phyloP scores from a whole-genome alignment of 2,797 vertebrate species.

The Leucoraja ocellata region DNA sequence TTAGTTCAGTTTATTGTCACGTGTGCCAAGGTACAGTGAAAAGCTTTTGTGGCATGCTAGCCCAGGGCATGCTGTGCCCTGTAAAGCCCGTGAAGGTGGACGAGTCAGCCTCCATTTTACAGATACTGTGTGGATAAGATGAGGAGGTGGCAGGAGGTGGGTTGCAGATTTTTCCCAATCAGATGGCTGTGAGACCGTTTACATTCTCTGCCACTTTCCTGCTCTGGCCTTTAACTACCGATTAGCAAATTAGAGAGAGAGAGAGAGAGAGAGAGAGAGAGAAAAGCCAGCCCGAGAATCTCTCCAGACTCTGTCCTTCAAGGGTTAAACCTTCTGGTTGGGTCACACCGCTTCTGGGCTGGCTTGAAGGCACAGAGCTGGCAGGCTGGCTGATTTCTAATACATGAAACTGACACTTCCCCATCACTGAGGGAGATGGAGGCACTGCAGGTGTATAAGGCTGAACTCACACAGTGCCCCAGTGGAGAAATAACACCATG shows the following conservation, averaged over 20 bases:
- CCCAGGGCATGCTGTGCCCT: too few species aligned
- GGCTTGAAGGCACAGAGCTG: slow-evolving; percentile 5
- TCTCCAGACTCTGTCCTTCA: neutral
- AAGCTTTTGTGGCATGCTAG: too few species aligned
- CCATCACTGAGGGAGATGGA: slow-evolving; percentile 24
- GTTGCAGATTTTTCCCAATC: neutral
- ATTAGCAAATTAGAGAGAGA: neutral
- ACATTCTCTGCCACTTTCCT: neutral
- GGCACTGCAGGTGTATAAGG: slow-evolving; percentile 26
- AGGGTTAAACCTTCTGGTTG: slow-evolving; percentile 13
- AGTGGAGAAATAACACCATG: slow-evolving; percentile 29
- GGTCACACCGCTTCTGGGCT: slow-evolving; percentile 5
- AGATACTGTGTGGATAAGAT: neutral
- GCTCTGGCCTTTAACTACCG: neutral
- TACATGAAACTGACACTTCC: slow-evolving; percentile 34
- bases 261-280: neutral
- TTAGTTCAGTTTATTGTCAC: too few species aligned
- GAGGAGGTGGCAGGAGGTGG: neutral
- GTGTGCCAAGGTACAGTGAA: too few species aligned
- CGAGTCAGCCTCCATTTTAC: neutral
- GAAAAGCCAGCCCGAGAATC: neutral
- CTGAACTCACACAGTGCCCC: slow-evolving; percentile 34
- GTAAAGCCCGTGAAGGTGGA: too few species aligned
- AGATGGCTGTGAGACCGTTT: neutral
- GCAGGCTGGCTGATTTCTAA: slow-evolving; percentile 23